Base-by-base conservation (phyloP, 1,140 invertebrate genomes). In the Chironomus striatipennis region DNA sequence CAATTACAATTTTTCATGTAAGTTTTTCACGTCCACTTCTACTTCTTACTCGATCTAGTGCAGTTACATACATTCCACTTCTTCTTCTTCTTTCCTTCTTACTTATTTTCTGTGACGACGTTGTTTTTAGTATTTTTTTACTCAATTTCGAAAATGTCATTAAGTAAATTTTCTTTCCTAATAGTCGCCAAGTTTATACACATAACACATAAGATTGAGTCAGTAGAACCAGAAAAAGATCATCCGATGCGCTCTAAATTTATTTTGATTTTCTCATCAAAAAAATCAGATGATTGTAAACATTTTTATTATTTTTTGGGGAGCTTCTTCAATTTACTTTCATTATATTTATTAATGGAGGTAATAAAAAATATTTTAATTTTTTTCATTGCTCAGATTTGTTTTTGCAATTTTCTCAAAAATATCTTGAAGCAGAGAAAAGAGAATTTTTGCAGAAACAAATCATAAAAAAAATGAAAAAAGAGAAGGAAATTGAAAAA, bases 1-100 rank as follows among this genome's bases (percentile, higher is more conserved):
- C 92, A 21, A 81, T 95, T 67, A 91, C 90, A 73, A 88, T 94
- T 65, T 90, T 93, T 79, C 89, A 90, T 87, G 93, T 94, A 86
- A 86, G 87, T 81, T 47, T 47, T 47, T 9, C 15, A 47, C n/a
- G n/a, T n/a, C n/a, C n/a, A n/a, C n/a, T n/a, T 34, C 5, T 5
- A 34, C 24, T 34, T 34, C 24, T 34, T 34, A 34, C 24, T 34
- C 24, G 24, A 34, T 57, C 47, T 57, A 57, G 47, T 57, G 47
- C 47, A 34, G 24, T 34, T 34, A 34, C 24, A 34, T 34, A 34
- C 24, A 34, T 34, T 34, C 24, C 24, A 57, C 47, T 57, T 57
- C 47, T 57, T 57, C 12, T 20, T 70, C 17, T 70, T 70, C 65
- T 20, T 70, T n/a, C n/a, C 65, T 70, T 70, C 9, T 57, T 57